Base-by-base conservation (phyloP, 2,113 vertebrate species). In the Prinia subflava region DNA sequence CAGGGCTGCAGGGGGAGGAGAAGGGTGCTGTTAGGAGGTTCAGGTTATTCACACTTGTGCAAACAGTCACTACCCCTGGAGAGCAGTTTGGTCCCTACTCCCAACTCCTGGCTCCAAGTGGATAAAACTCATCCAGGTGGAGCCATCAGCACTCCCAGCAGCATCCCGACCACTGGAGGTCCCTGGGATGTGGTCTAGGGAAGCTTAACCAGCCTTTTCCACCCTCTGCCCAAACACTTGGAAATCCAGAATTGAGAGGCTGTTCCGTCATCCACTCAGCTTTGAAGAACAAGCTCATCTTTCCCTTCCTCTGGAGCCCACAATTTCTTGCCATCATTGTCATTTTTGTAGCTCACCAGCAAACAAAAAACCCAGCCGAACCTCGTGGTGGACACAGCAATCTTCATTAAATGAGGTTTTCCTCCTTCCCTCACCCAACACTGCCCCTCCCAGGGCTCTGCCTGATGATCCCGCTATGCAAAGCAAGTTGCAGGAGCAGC, bases 1-100 rank as follows among this genome's bases (percentile, higher is more conserved):
- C 99, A 2, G 99, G 99, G 97, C 99, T 99, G 97, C 3, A 62
- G 93, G 46, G 85, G 19, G 89, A 82, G 73, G 67, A 67, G 63
- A 59, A 9, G 11, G 4, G 15, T 3, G 15, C 21, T 0, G 16
- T 83, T n/a, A 64, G 0, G 0, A 71, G 53, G 37, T 21, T 81
- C 73, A 42, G 15, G 16, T 46, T 13, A 55, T 63, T 63, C 52
- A 28, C 24, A 56, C 12, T 39, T n/a, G 7, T 35, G 75, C 64
- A 67, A 79, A 92, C 10, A 49, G 25, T 5, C 73, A 8, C 64
- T 10, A 1, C 1, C 10, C 24, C 33, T 9, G 21, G 27, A 85
- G 31, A 76, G 11, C 35, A 44, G 6, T 33, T 55, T 35, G 39
- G 57, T 71, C 21, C 24, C 25, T 92, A 37, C 53, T 86, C 75